A percentile compares a stretch with the other conserved stretches of the same genome.
These are phyloP conservation scores for Cydia strobilella DNA, from an alignment of 1,140 invertebrate species.

Conservation along the genomic window DNA sequence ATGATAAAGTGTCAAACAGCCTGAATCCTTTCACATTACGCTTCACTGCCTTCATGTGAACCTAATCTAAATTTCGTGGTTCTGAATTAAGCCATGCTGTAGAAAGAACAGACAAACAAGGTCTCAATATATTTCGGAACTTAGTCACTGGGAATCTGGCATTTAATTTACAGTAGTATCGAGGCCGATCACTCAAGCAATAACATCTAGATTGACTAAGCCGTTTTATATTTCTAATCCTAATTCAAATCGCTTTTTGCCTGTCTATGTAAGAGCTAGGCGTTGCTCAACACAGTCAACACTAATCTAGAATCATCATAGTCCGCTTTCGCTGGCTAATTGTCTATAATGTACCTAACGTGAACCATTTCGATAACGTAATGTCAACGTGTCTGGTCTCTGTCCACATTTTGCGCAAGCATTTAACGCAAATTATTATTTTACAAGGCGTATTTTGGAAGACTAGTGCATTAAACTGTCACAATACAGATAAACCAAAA, in stretches of 20 bases:
- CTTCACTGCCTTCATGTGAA: conserved; percentile 18
- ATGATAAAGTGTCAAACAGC: conserved; percentile 2
- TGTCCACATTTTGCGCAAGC: conserved; percentile 57
- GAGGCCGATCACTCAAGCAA: conserved; percentile 73
- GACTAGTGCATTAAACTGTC: conserved; percentile 56
- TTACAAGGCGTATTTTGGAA: conserved; percentile 10
- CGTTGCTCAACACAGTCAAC: conserved; percentile 52
- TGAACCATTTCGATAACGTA: conserved; percentile 64
- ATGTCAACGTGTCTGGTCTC: conserved; percentile 74
- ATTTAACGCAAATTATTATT: background rate
- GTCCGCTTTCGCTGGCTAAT: conserved; percentile 71
- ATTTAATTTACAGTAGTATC: conserved; percentile 72
- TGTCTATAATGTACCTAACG: conserved; percentile 64
- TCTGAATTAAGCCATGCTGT: background rate
- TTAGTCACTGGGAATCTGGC: conserved; percentile 76
- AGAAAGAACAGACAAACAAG: conserved; percentile 33
- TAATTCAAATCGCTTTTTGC: conserved; percentile 72
- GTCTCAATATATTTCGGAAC: conserved; percentile 48
- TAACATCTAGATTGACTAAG: conserved; percentile 74
- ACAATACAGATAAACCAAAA: conserved; percentile 46
- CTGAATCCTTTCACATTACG: conserved; percentile 20
- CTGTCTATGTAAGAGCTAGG: conserved; percentile 56
- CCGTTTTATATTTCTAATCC: conserved; percentile 75
- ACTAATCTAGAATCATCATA: conserved; percentile 49
- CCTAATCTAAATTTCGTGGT: conserved; percentile 29